Percentiles rank a stretch among this genome's conserved stretches.
Evolutionary conservation across 2,113 vertebrate species (phyloP).

Genomic region (Lagenorhynchus albirostris): DNA sequence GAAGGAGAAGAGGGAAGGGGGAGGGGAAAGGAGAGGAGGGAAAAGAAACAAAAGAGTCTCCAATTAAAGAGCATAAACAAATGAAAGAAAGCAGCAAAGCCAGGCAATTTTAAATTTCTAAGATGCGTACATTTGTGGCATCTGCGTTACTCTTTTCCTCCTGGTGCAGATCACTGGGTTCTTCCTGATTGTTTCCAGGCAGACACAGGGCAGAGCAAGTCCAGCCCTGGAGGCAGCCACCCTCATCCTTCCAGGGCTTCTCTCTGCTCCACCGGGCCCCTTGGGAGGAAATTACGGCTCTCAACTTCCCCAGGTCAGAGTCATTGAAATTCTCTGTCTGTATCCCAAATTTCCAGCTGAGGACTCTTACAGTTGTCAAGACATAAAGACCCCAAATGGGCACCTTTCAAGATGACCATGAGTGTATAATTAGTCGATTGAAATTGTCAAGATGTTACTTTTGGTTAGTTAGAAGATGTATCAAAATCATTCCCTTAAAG

Average conservation of each 20-base stretch:
- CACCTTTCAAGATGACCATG: constrained; percentile 80
- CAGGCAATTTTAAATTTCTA: fast-evolving
- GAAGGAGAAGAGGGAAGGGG: fast-evolving
- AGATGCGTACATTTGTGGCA: fast-evolving
- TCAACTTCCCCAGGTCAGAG: constrained; percentile 60
- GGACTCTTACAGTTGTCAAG: constrained; percentile 75
- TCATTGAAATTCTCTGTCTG: constrained; percentile 78
- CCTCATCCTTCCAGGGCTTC: constrained; percentile 4
- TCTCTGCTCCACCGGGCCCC: neutral
- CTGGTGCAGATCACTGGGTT: fast-evolving
- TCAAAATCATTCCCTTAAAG: constrained; percentile 76
- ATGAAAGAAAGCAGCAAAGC: neutral
- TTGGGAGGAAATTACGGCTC: constrained; percentile 24
- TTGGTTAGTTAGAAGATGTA: constrained; percentile 81
- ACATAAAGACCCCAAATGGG: constrained; percentile 76
- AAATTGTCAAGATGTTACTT: constrained; percentile 83
- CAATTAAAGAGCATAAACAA: fast-evolving
- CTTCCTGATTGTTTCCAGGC: neutral
- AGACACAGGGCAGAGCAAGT: constrained; percentile 23
- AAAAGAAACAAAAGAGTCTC: neutral
- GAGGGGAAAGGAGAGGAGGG: too few relatives aligned
- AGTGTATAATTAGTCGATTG: constrained; percentile 80
- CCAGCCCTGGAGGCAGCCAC: neutral
- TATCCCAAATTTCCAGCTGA: constrained; percentile 78
- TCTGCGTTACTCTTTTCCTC: fast-evolving